These are phyloP conservation scores for Gisinianus flammeolus DNA, from an alignment of 2,888 invertebrate species.

Conservation along the genomic window DNA sequence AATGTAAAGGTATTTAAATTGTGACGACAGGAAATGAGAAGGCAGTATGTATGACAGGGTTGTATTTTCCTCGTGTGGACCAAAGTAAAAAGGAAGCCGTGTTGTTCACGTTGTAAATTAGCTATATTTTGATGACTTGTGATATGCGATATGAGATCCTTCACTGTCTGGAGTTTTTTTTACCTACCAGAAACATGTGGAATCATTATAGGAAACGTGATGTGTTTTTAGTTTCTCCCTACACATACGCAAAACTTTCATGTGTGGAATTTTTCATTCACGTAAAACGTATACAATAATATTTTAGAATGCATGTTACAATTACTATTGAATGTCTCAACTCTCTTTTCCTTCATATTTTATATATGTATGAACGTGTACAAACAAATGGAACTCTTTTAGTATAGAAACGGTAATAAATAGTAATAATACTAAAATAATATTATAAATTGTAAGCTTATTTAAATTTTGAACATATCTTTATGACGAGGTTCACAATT, in stretches of 20 bases:
- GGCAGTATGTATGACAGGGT: conserved; percentile 14
- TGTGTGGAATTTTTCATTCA: background rate
- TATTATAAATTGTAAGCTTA: no score
- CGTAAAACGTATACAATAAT: no score
- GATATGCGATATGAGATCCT: conserved; percentile 16
- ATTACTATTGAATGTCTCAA: no score
- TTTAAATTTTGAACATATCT: no score
- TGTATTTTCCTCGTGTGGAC: background rate
- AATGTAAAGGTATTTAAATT: conserved; percentile 32
- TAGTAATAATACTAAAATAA: no score
- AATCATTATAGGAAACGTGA: conserved; percentile 6
- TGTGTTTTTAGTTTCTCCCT: background rate
- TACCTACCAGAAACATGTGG: background rate
- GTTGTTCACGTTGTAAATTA: conserved; percentile 21
- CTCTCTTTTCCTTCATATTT: no score
- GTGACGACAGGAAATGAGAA: conserved; percentile 38
- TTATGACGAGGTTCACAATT: no score
- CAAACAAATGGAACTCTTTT: no score
- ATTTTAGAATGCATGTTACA: no score
- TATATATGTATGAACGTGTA: no score
- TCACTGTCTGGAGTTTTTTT: background rate
- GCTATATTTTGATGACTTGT: conserved; percentile 38
- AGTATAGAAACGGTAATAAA: no score
- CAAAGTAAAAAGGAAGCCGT: conserved; percentile 4
- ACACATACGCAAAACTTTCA: background rate